These are phyloP conservation scores for Galaxea fascicularis DNA, from an alignment of 92 coral and sea anemone genomes.

Conservation along the genomic window DNA sequence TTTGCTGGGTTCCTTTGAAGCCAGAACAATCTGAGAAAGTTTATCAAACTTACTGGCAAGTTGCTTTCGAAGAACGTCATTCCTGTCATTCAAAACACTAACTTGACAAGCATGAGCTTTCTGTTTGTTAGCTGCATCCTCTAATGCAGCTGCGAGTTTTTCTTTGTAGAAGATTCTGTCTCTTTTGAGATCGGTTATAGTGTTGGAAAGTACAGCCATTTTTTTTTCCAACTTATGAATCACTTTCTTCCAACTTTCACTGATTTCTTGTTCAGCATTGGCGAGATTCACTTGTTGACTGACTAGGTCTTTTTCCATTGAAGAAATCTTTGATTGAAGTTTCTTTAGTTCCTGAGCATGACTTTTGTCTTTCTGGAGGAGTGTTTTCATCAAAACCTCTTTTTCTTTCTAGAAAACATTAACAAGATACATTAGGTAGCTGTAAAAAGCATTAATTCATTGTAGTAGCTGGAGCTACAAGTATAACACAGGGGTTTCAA, in stretches of 20 bases:
- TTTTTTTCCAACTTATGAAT: conserved; percentile 11
- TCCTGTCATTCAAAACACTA: conserved; percentile 47
- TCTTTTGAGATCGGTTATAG: conserved; percentile 52
- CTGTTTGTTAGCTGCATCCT: conserved; percentile 15
- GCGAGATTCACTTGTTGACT: conserved; percentile 53
- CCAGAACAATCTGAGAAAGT: conserved; percentile 53
- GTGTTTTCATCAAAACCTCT: conserved; percentile 27
- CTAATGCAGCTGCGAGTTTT: conserved; percentile 31
- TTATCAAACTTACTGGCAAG: conserved; percentile 57
- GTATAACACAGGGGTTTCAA: background rate
- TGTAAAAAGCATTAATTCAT: background rate
- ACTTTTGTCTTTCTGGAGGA: conserved; percentile 24
- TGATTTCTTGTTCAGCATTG: conserved; percentile 49
- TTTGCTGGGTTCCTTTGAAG: conserved; percentile 10
- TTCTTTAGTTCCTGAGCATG: conserved; percentile 53
- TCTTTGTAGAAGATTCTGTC: conserved; percentile 48
- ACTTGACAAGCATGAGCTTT: conserved; percentile 49
- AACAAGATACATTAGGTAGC: background rate
- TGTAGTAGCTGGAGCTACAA: background rate
- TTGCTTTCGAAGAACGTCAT: conserved; percentile 52
- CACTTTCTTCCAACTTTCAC: conserved; percentile 43
- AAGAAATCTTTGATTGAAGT: conserved; percentile 49
- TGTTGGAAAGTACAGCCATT: conserved; percentile 34
- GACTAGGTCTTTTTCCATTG: conserved; percentile 46
- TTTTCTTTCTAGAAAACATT: conserved; percentile 38